phyloP scores from a whole-genome alignment of 1,140 invertebrate genomes.

The Drosophila baimaii region DNA sequence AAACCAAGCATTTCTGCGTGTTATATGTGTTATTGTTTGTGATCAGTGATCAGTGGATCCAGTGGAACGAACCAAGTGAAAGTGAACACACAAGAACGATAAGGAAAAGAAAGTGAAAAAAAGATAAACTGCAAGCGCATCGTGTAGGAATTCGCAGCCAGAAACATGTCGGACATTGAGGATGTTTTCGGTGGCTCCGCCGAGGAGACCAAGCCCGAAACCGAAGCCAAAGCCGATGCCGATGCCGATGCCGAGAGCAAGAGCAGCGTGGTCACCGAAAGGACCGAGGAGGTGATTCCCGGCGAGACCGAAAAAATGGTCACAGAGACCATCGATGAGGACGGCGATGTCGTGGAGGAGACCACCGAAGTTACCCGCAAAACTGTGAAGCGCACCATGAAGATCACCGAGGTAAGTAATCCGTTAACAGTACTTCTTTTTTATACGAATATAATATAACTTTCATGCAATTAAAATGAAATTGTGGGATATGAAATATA shows the following conservation, averaged over 20 bases:
- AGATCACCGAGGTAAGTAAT: constrained; percentile 81
- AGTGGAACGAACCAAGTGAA: constrained; percentile 69
- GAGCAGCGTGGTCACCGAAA: constrained; percentile 69
- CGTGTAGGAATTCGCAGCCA: constrained; percentile 23
- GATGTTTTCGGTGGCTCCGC: constrained; percentile 65
- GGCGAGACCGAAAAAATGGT: constrained; percentile 79
- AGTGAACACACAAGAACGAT: constrained; percentile 55
- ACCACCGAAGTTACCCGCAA: constrained; percentile 80
- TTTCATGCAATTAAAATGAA: not conserved
- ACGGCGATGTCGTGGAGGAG: constrained; percentile 81
- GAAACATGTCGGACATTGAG: constrained; percentile 80
- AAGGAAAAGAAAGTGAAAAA: constrained; percentile 23
- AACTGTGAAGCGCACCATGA: constrained; percentile 82
- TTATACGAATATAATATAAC: not conserved
- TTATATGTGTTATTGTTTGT: constrained; percentile 55
- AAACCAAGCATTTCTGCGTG: constrained; percentile 42
- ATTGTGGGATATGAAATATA: too few species aligned
- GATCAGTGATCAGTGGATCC: constrained; percentile 52
- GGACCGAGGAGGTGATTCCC: constrained; percentile 72
- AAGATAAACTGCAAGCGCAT: constrained; percentile 17
- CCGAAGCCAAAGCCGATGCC: constrained; percentile 30
- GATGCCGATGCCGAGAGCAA: constrained; percentile 55
- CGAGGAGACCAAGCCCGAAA: constrained; percentile 51
- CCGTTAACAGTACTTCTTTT: too few species aligned
- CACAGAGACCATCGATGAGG: constrained; percentile 80